phyloP scores from a whole-genome alignment of 2,888 invertebrate species.

The Julus scandinavius region DNA sequence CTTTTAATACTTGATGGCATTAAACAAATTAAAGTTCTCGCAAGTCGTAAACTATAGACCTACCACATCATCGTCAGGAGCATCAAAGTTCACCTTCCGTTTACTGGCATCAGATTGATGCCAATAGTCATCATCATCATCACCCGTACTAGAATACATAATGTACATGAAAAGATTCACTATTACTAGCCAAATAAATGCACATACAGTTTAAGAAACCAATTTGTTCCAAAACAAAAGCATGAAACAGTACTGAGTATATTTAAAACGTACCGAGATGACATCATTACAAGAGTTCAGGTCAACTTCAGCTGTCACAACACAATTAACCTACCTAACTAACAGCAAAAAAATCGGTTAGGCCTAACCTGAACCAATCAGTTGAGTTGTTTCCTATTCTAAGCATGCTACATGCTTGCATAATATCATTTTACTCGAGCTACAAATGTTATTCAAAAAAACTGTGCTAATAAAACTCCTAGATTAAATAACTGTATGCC shows the following conservation, averaged over 20 bases:
- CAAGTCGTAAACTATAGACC: not conserved
- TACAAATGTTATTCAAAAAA: not conserved
- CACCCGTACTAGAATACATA: not conserved
- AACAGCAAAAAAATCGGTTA: not conserved
- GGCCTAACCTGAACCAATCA: not conserved
- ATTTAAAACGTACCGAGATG: conserved; percentile 27
- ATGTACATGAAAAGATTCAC: no score
- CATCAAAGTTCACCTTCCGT: conserved; percentile 36
- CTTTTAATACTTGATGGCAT: not conserved
- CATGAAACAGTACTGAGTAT: not conserved
- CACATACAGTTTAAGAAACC: not conserved
- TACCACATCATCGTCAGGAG: conserved; percentile 17
- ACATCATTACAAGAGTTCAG: not conserved
- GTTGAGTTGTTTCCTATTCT: not conserved
- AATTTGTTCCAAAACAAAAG: not conserved
- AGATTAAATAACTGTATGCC: not conserved
- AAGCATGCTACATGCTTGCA: not conserved
- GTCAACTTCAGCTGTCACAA: not conserved
- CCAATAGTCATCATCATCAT: conserved; percentile 48
- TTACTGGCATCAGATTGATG: conserved; percentile 31
- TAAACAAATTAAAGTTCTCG: not conserved
- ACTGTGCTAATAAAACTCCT: not conserved
- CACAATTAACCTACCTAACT: not conserved
- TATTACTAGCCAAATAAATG: not conserved
- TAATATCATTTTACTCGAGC: not conserved